phyloP scores from a whole-genome alignment of 2,888 invertebrate species.

The Zygogramma bicolorata region DNA sequence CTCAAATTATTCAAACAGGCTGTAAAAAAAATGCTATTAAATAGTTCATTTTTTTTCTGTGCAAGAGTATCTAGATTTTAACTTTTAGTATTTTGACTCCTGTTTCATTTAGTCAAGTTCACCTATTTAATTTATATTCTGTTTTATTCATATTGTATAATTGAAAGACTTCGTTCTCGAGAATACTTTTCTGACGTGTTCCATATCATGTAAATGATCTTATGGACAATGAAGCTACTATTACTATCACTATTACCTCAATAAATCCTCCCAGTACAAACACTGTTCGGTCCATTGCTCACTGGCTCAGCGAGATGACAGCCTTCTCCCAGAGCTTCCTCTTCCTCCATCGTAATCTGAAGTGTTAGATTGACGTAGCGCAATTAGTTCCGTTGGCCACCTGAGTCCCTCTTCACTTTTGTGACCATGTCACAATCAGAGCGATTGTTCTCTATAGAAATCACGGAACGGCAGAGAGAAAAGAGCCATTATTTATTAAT shows the following conservation, averaged over 20 bases:
- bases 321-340: slow-evolving; percentile 17
- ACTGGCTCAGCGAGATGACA: slow-evolving; percentile 10
- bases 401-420: slow-evolving; percentile 33
- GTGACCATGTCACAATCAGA: slow-evolving; percentile 27
- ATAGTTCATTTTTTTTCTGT: no score
- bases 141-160: no score
- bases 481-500: slow-evolving; percentile 13
- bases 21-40: no score
- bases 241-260: neutral
- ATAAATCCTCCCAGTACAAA: neutral
- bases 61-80: no score
- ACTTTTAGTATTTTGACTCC: no score
- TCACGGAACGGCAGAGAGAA: slow-evolving; percentile 6
- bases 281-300: neutral
- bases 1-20: no score
- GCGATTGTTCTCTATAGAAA: slow-evolving; percentile 23
- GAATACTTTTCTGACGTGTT: no score
- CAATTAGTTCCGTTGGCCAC: slow-evolving; percentile 39
- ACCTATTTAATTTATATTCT: no score
- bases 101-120: no score
- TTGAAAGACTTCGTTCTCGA: no score
- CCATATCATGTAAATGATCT: no score
- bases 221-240: no score
- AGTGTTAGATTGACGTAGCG: slow-evolving; percentile 32
- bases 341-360: slow-evolving; percentile 4